A percentile compares a stretch with the other conserved stretches of the same genome.
Conservation (phyloP, 2,113 vertebrate genomes). For the Parotia lawesii region DNA sequence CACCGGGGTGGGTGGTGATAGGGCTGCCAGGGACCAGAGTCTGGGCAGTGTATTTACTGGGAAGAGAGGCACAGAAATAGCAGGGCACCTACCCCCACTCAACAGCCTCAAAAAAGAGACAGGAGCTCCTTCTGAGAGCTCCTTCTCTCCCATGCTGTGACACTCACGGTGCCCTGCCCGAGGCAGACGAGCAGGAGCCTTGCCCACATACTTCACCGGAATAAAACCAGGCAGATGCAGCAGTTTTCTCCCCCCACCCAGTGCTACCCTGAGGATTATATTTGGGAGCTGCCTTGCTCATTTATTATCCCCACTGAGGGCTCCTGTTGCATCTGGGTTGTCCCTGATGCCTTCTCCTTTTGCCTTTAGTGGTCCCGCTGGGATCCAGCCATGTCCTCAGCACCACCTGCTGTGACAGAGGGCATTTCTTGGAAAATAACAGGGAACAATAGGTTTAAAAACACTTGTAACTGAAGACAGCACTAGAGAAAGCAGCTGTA, state of each 20-base stretch:
- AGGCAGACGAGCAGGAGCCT: background rate
- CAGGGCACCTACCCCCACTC: background rate
- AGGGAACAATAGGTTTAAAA: background rate
- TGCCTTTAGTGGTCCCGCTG: background rate
- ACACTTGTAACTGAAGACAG: background rate
- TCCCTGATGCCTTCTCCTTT: background rate
- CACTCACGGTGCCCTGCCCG: fast-evolving
- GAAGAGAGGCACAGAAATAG: background rate
- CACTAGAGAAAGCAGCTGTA: background rate
- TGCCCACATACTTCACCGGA: fast-evolving
- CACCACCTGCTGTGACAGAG: background rate
- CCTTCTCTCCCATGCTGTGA: fast-evolving
- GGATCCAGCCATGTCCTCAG: background rate
- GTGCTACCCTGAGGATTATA: background rate
- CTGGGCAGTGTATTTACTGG: background rate
- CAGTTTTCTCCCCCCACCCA: background rate
- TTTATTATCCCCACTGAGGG: background rate
- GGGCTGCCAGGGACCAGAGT: background rate
- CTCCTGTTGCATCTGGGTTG: background rate
- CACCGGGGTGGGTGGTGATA: fast-evolving
- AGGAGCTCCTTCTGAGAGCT: background rate
- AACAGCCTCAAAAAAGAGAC: background rate
- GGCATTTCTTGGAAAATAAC: background rate
- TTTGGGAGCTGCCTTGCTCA: fast-evolving
- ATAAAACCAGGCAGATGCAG: background rate